These are phyloP conservation scores for Darevskia nairensis DNA, from an alignment of 2,797 vertebrate species.

Conservation along the genomic window DNA sequence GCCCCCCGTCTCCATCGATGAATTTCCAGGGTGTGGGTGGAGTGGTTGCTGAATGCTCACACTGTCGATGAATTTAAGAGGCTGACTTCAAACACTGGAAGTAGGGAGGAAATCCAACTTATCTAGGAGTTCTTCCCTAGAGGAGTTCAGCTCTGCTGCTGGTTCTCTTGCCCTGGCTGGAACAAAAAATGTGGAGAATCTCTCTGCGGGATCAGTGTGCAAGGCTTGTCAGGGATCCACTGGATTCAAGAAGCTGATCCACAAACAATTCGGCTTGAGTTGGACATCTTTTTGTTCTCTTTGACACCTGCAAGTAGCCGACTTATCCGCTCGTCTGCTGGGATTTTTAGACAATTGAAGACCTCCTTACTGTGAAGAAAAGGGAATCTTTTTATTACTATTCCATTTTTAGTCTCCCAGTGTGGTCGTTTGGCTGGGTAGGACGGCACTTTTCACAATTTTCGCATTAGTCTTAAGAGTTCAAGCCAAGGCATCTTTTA, in stretches of 20 bases:
- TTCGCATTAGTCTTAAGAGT: slow-evolving; percentile 34
- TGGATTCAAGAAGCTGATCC: background rate
- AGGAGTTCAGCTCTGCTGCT: background rate
- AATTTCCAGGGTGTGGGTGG: background rate
- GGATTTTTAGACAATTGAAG: slow-evolving; percentile 43
- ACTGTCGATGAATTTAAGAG: slow-evolving; percentile 43
- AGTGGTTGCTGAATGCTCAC: background rate
- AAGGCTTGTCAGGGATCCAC: background rate
- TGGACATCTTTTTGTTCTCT: slow-evolving; percentile 26
- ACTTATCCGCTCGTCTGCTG: slow-evolving; percentile 17
- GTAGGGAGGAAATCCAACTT: background rate
- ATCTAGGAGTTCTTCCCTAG: background rate
- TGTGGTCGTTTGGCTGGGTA: background rate
- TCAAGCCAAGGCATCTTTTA: slow-evolving; percentile 37
- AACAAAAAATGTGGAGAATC: background rate
- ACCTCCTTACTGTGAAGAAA: slow-evolving; percentile 41
- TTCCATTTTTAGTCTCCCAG: slow-evolving; percentile 46
- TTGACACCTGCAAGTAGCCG: slow-evolving; percentile 35
- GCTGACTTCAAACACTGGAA: background rate
- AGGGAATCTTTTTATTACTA: slow-evolving; percentile 17
- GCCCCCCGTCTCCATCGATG: slow-evolving; percentile 32
- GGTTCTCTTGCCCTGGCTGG: background rate
- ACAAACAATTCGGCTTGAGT: background rate
- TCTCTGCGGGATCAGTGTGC: background rate
- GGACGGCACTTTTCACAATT: slow-evolving; percentile 27